Evolutionary conservation across 2,888 invertebrate species (phyloP).

Genomic region (Hipparchia semele): DNA sequence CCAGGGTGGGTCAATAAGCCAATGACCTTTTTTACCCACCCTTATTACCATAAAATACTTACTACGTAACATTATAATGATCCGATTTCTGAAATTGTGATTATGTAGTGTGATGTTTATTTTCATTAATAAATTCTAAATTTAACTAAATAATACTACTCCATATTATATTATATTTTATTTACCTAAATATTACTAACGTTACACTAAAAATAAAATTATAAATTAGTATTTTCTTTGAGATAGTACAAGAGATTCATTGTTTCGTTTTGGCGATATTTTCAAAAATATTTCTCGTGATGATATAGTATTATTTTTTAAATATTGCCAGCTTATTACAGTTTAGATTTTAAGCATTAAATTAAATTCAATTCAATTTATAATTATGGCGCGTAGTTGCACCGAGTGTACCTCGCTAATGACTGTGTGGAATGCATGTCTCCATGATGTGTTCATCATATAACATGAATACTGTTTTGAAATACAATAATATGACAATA

Average conservation of each 20-base stretch:
- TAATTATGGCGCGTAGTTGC: too few species aligned
- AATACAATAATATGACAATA: too few species aligned
- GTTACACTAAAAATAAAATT: neutral
- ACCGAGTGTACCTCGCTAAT: too few species aligned
- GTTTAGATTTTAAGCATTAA: too few species aligned
- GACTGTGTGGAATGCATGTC: too few species aligned
- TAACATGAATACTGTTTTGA: too few species aligned
- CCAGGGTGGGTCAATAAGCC: too few species aligned
- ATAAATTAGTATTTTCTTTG: conserved; percentile 4
- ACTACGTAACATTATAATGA: conserved; percentile 2
- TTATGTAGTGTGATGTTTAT: conserved; percentile 12
- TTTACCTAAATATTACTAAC: conserved; percentile 4
- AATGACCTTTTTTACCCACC: neutral
- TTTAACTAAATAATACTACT: conserved; percentile 19
- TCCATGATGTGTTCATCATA: too few species aligned
- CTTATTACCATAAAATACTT: conserved; percentile 1
- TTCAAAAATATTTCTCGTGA: too few species aligned
- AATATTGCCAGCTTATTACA: neutral
- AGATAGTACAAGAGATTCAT: conserved; percentile 15
- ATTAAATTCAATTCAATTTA: too few species aligned
- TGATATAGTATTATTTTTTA: too few species aligned
- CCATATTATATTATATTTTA: neutral
- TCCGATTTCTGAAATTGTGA: conserved; percentile 27
- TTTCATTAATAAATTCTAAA: neutral
- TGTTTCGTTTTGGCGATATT: conserved; percentile 3